A percentile compares a stretch with the other conserved stretches of the same genome.
Evolutionary conservation across 2,888 invertebrate species (phyloP).

Genomic region (Baccha elongata): DNA sequence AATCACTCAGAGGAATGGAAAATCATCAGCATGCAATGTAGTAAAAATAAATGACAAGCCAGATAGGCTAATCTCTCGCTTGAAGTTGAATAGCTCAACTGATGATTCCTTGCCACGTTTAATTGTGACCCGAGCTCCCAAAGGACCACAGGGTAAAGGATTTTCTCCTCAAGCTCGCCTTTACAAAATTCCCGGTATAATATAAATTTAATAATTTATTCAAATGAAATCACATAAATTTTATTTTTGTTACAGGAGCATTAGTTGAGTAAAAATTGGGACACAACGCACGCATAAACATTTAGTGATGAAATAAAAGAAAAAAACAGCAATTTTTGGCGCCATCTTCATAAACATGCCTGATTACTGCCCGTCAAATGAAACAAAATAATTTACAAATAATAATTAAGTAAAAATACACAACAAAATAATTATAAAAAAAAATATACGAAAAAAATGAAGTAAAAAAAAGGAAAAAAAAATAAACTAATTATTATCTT

Average conservation of each 20-base stretch:
- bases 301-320: conserved; percentile 46
- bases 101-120: conserved; percentile 94
- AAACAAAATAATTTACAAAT: conserved; percentile 73
- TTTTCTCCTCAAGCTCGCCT: conserved; percentile 85
- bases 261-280: conserved; percentile 68
- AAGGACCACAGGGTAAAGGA: conserved; percentile 94
- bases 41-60: conserved; percentile 92
- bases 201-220: neutral
- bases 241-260: conserved; percentile 40
- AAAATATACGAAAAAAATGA: conserved; percentile 62
- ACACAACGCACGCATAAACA: conserved; percentile 34
- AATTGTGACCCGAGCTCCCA: conserved; percentile 91
- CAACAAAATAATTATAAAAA: conserved; percentile 72
- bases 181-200: conserved; percentile 81
- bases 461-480: conserved; percentile 63
- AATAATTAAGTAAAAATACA: conserved; percentile 71
- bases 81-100: conserved; percentile 90
- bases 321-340: conserved; percentile 62
- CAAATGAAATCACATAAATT: neutral
- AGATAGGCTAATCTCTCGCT: conserved; percentile 93
- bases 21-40: conserved; percentile 97
- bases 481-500: conserved; percentile 69
- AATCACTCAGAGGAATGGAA: conserved; percentile 88
- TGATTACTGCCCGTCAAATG: conserved; percentile 72
- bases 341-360: conserved; percentile 71